A percentile compares a stretch with the other conserved stretches of the same genome.
phyloP scores from a whole-genome alignment of 2,113 vertebrate genomes.

The Dendropsophus ebraccatus region DNA sequence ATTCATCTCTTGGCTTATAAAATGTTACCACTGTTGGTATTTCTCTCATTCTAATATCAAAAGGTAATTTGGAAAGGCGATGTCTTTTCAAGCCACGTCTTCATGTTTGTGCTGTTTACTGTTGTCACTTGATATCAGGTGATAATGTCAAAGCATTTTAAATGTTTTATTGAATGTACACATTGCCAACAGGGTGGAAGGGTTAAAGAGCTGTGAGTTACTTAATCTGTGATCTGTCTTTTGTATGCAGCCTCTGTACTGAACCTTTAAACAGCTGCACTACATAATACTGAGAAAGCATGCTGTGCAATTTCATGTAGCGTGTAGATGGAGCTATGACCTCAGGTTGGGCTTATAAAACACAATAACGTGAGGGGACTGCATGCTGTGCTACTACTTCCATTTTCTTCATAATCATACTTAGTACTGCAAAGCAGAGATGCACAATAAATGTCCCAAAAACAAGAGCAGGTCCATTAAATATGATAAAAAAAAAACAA shows the following conservation, averaged over 20 bases:
- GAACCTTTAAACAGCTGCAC: slow-evolving; percentile 57
- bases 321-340: slow-evolving; percentile 60
- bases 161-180: slow-evolving; percentile 56
- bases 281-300: slow-evolving; percentile 45
- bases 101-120: slow-evolving; percentile 31
- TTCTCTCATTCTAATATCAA: not conserved
- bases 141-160: slow-evolving; percentile 51
- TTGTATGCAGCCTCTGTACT: slow-evolving; percentile 51
- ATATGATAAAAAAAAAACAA: slow-evolving; percentile 1
- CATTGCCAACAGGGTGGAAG: slow-evolving; percentile 47
- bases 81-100: slow-evolving; percentile 16
- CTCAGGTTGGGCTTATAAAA: slow-evolving; percentile 54
- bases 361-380: slow-evolving; percentile 37
- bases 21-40: not conserved
- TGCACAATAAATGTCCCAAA: slow-evolving; percentile 15
- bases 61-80: not conserved
- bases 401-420: slow-evolving; percentile 36
- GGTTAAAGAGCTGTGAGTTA: slow-evolving; percentile 53
- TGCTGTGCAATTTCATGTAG: slow-evolving; percentile 60
- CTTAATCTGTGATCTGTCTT: slow-evolving; percentile 55
- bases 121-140: slow-evolving; percentile 27
- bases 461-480: not conserved
- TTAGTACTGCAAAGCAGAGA: slow-evolving; percentile 1
- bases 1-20: not conserved
- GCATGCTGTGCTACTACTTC: slow-evolving; percentile 38